phyloP scores from a whole-genome alignment of 2,797 vertebrate species.

The Aldrovandia affinis region DNA sequence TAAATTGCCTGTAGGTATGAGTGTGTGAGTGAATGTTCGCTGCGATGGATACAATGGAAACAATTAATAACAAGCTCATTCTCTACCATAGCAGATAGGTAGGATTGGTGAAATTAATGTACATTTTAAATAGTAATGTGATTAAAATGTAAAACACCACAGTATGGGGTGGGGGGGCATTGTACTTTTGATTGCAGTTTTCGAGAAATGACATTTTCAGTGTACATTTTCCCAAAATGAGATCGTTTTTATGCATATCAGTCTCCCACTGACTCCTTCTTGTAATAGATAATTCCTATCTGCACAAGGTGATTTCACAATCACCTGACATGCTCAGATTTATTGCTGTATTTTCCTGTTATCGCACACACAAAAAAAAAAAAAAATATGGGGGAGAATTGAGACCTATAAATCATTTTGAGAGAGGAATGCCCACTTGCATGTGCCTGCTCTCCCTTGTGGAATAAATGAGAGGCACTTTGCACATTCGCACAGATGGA shows the following conservation, averaged over 20 bases:
- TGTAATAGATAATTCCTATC: conserved; percentile 24
- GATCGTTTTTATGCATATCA: background rate
- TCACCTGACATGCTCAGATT: conserved; percentile 34
- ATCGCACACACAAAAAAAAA: too few relatives aligned
- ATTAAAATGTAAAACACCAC: conserved; percentile 7
- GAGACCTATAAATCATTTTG: conserved; percentile 33
- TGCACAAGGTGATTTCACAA: conserved; percentile 28
- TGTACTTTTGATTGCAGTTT: conserved; percentile 3
- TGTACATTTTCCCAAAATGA: conserved; percentile 12
- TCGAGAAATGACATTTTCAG: conserved; percentile 11
- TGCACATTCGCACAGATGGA: background rate
- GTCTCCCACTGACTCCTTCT: conserved; percentile 17
- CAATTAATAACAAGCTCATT: background rate
- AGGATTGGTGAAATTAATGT: background rate
- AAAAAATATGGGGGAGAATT: conserved; percentile 26
- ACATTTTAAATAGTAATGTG: conserved; percentile 13
- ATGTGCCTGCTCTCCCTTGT: background rate
- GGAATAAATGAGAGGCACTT: background rate
- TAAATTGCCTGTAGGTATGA: too few relatives aligned
- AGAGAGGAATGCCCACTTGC: conserved; percentile 23
- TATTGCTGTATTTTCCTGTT: conserved; percentile 31
- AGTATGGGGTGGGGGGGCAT: background rate
- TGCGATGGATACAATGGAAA: background rate
- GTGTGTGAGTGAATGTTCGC: too few relatives aligned
- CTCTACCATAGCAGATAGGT: background rate